A percentile compares a stretch with the other conserved stretches of the same genome.
phyloP scores from a whole-genome alignment of 2,113 vertebrate genomes.

The Datnioides undecimradiatus region DNA sequence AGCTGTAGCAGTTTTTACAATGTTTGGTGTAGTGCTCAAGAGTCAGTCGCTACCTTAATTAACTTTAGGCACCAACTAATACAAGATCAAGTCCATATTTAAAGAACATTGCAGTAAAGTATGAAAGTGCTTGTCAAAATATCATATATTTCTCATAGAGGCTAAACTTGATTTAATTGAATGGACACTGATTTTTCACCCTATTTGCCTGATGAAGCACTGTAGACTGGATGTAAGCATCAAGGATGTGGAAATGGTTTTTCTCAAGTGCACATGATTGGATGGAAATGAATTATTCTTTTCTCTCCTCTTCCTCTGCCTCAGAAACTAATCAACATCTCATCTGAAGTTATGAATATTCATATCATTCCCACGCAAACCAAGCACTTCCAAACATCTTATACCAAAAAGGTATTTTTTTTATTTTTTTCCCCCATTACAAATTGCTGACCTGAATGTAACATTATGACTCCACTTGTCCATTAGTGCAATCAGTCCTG shows the following conservation, averaged over 20 bases:
- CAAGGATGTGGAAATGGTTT: conserved; percentile 34
- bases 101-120: background rate
- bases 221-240: conserved; percentile 32
- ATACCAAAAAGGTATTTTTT: conserved; percentile 88
- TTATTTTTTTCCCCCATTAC: background rate
- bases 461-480: conserved; percentile 1
- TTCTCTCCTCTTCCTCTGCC: conserved; percentile 52
- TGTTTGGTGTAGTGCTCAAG: background rate
- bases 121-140: conserved; percentile 7
- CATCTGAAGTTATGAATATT: conserved; percentile 83
- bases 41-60: too few relatives aligned
- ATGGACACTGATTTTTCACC: conserved; percentile 44
- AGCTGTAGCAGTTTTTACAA: too few relatives aligned
- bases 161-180: conserved; percentile 44
- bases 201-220: conserved; percentile 16
- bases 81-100: background rate
- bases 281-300: conserved; percentile 43
- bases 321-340: conserved; percentile 93
- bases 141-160: background rate
- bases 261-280: conserved; percentile 52
- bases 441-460: conserved; percentile 31
- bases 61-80: background rate
- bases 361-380: conserved; percentile 93
- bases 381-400: conserved; percentile 90
- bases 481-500: conserved; percentile 13